A percentile compares a stretch with the other conserved stretches of the same genome.
These are phyloP conservation scores for Platycheirus rosarum DNA, from an alignment of 2,888 invertebrate genomes.

Conservation along the genomic window DNA sequence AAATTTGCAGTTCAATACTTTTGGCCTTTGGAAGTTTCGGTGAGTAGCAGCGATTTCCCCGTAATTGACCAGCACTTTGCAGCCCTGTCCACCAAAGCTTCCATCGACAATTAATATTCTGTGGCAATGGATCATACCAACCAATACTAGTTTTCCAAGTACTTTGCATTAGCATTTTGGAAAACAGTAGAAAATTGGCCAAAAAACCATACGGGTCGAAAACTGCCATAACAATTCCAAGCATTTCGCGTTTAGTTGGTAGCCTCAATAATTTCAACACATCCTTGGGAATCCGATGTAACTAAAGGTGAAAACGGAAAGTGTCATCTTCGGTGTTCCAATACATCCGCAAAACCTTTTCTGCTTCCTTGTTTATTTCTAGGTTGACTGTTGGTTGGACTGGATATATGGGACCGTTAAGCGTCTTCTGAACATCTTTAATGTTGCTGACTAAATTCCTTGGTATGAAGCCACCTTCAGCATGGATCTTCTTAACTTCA, in stretches of 20 bases:
- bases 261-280: conserved; percentile 26
- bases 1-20: conserved; percentile 43
- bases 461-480: conserved; percentile 35
- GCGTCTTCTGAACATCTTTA: not conserved
- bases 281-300: conserved; percentile 30
- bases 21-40: not conserved
- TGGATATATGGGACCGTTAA: not conserved
- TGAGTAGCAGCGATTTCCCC: not conserved
- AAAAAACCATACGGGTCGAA: conserved; percentile 76
- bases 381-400: not conserved
- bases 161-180: conserved; percentile 39
- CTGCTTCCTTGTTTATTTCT: conserved; percentile 5
- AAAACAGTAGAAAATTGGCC: conserved; percentile 40
- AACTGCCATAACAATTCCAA: conserved; percentile 75
- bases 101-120: conserved; percentile 18
- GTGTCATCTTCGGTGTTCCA: conserved; percentile 70
- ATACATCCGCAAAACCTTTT: conserved; percentile 72
- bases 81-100: conserved; percentile 28
- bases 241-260: conserved; percentile 74
- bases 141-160: conserved; percentile 29
- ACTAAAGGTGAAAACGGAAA: conserved; percentile 44
- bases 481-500: conserved; percentile 6
- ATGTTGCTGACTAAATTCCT: not conserved
- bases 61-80: not conserved
- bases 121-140: conserved; percentile 57